Percentiles rank a stretch among this genome's conserved stretches.
phyloP scores from a whole-genome alignment of 2,113 vertebrate genomes.

The Delphinapterus leucas region DNA sequence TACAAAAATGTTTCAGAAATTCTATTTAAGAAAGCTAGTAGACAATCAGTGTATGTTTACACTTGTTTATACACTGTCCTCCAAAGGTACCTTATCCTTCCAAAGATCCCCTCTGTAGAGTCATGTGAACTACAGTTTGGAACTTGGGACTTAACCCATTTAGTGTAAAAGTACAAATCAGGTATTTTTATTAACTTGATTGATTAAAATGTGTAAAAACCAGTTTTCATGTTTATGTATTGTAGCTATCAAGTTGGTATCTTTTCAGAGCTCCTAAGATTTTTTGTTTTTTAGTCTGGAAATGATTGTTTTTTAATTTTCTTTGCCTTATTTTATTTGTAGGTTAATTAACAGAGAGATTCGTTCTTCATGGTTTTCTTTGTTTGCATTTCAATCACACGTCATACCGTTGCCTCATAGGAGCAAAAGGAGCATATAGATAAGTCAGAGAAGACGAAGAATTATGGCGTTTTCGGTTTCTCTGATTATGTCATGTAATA shows the following conservation, averaged over 20 bases:
- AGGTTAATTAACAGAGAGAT: neutral
- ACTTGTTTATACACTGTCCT: slow-evolving; percentile 79
- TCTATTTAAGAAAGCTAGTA: slow-evolving; percentile 81
- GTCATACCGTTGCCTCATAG: neutral
- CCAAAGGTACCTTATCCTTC: slow-evolving; percentile 79
- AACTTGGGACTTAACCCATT: slow-evolving; percentile 56
- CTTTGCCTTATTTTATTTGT: slow-evolving; percentile 26
- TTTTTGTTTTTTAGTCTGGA: slow-evolving; percentile 20
- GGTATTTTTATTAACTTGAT: slow-evolving; percentile 68
- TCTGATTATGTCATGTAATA: neutral
- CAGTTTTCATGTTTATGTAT: slow-evolving; percentile 24
- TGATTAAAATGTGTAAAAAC: slow-evolving; percentile 50
- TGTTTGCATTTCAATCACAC: neutral
- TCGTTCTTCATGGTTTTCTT: neutral
- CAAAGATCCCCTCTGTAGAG: slow-evolving; percentile 70
- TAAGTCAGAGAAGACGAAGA: neutral
- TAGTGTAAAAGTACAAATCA: slow-evolving; percentile 63
- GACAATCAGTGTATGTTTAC: slow-evolving; percentile 87
- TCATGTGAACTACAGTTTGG: slow-evolving; percentile 44
- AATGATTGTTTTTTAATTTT: neutral
- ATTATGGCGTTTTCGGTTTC: neutral
- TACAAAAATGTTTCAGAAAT: slow-evolving; percentile 71
- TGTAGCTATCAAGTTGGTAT: slow-evolving; percentile 4
- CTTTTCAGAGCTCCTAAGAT: slow-evolving; percentile 37
- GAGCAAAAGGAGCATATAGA: neutral